phyloP scores from a whole-genome alignment of 37 sponge, comb jelly and placozoan species.

The Agelas oroides region DNA sequence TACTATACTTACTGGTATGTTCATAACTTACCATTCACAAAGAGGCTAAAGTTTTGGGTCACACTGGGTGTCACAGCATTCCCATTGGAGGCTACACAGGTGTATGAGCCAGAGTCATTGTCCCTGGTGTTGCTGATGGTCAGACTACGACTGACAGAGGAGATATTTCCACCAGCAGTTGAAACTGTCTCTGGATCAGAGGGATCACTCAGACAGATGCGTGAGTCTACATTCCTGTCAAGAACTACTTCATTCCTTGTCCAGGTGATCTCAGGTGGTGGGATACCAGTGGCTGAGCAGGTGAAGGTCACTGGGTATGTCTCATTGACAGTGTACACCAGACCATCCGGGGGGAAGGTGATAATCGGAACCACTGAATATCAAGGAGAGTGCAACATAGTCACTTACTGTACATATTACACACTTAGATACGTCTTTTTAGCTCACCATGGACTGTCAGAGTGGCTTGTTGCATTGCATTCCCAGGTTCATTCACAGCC shows the following conservation, averaged over 20 bases:
- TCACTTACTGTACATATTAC: too few species aligned
- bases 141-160: not conserved
- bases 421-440: not conserved
- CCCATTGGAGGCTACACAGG: slow-evolving; percentile 51
- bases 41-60: not conserved
- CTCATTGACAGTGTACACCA: slow-evolving; percentile 20
- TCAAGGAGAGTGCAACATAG: not conserved
- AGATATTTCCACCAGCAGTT: not conserved
- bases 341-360: not conserved
- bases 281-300: slow-evolving; percentile 71
- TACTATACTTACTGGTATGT: too few species aligned
- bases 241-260: not conserved
- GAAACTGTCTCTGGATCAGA: not conserved
- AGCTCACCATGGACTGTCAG: slow-evolving; percentile 50
- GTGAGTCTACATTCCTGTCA: too few species aligned
- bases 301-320: slow-evolving; percentile 33
- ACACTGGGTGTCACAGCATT: not conserved
- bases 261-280: slow-evolving; percentile 69
- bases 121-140: slow-evolving; percentile 15
- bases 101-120: slow-evolving; percentile 58
- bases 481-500: slow-evolving; percentile 48
- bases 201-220: not conserved
- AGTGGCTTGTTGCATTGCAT: not conserved
- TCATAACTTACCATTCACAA: too few species aligned
- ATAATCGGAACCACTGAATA: not conserved